These are phyloP conservation scores for Cossypha heuglini DNA, from an alignment of 2,797 vertebrate species.

Conservation along the genomic window DNA sequence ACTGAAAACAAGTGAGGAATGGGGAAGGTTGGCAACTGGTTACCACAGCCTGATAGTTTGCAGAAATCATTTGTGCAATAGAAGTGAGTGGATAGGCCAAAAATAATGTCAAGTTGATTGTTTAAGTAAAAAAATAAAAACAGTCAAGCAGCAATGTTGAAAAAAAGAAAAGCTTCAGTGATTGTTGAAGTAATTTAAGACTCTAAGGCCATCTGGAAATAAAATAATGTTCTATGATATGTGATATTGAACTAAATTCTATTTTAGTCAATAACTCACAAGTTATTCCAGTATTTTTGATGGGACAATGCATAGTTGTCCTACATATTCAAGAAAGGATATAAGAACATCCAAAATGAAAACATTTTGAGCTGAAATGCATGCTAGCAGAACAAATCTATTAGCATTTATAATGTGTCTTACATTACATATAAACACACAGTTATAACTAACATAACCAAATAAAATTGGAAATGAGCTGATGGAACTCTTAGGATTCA, in stretches of 20 bases:
- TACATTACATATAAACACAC: slow-evolving; percentile 5
- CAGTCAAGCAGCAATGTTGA: background rate
- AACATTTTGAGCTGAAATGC: background rate
- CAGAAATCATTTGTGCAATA: background rate
- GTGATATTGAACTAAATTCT: background rate
- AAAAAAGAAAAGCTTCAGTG: background rate
- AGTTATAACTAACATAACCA: slow-evolving; percentile 6
- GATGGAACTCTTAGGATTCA: slow-evolving; percentile 10
- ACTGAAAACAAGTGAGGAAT: background rate
- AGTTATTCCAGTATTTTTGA: background rate
- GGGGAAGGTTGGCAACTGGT: background rate
- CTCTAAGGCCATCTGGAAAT: background rate
- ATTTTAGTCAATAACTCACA: background rate
- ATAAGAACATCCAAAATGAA: background rate
- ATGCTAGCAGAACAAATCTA: background rate
- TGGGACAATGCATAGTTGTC: background rate
- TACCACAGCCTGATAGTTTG: background rate
- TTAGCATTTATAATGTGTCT: slow-evolving; percentile 1
- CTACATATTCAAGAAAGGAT: background rate
- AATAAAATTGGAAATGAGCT: slow-evolving; percentile 22
- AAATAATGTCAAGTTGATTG: background rate
- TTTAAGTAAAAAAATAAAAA: background rate
- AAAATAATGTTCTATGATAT: background rate
- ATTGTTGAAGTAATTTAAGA: background rate
- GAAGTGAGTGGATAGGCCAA: background rate